phyloP scores from a whole-genome alignment of 2,888 invertebrate genomes.

The Gryllus longicercus region DNA sequence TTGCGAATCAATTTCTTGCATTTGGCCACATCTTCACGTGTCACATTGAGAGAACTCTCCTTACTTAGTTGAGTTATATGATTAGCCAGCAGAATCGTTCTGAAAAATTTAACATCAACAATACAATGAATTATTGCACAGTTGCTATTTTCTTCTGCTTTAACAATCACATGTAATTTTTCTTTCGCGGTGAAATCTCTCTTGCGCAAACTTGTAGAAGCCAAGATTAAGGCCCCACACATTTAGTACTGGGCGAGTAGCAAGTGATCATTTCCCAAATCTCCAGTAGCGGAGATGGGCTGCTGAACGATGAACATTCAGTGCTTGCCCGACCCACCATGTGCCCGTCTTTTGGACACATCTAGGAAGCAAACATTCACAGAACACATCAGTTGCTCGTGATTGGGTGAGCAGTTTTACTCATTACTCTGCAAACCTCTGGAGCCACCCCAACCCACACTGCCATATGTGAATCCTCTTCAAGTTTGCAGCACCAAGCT shows the following conservation, averaged over 20 bases:
- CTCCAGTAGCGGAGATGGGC: too few species aligned
- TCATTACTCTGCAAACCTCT: not conserved
- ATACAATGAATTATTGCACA: not conserved
- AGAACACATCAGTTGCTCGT: too few species aligned
- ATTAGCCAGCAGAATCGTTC: conserved; percentile 90
- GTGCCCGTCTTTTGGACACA: too few species aligned
- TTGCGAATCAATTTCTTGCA: conserved; percentile 76
- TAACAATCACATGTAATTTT: too few species aligned
- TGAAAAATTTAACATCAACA: conserved; percentile 47
- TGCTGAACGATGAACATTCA: too few species aligned
- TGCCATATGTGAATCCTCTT: conserved; percentile 44
- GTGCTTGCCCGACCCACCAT: too few species aligned
- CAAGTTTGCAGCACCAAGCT: conserved; percentile 37
- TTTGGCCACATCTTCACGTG: conserved; percentile 80
- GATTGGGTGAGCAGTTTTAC: not conserved
- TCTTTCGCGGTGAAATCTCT: too few species aligned
- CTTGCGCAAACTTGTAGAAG: too few species aligned
- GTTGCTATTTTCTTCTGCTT: too few species aligned
- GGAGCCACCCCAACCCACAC: not conserved
- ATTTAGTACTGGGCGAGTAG: too few species aligned
- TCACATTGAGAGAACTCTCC: conserved; percentile 73
- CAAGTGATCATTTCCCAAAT: too few species aligned
- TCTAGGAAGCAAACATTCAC: not conserved
- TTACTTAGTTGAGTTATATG: conserved; percentile 87
- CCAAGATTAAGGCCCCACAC: too few species aligned